These are phyloP conservation scores for Athalia cordata DNA, from an alignment of 2,888 invertebrate species.

Conservation along the genomic window DNA sequence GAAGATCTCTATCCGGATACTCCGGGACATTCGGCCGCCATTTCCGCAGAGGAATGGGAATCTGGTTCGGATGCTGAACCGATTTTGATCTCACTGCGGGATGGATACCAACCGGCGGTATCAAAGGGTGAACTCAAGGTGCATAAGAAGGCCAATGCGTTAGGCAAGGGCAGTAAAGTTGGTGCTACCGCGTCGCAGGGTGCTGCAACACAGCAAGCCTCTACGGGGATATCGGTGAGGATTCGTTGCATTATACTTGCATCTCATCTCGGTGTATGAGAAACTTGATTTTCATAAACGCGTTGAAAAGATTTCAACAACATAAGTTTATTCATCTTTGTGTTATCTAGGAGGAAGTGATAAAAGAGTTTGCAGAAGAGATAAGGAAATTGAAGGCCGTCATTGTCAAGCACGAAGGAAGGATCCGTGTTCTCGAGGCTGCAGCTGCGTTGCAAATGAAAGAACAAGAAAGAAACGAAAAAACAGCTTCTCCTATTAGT, in stretches of 20 bases:
- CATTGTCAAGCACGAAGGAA: slow-evolving; percentile 94
- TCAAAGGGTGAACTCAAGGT: slow-evolving; percentile 82
- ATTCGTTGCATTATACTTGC: background rate
- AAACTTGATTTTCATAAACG: background rate
- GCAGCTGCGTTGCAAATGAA: slow-evolving; percentile 74
- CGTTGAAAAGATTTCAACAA: background rate
- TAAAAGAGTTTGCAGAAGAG: slow-evolving; percentile 91
- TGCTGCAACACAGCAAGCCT: slow-evolving; percentile 48
- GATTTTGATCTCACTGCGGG: slow-evolving; percentile 92
- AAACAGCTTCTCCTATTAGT: slow-evolving; percentile 62
- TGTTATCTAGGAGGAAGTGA: slow-evolving; percentile 79
- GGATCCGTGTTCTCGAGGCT: slow-evolving; percentile 87
- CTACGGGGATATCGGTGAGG: slow-evolving; percentile 62
- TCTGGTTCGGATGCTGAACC: slow-evolving; percentile 93
- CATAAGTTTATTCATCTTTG: background rate
- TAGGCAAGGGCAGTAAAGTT: slow-evolving; percentile 79
- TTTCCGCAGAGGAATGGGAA: slow-evolving; percentile 95
- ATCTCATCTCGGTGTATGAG: background rate
- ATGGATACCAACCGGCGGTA: slow-evolving; percentile 80
- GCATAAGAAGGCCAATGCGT: slow-evolving; percentile 86
- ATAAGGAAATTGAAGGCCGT: slow-evolving; percentile 95
- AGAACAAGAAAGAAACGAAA: slow-evolving; percentile 70
- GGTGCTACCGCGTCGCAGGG: slow-evolving; percentile 53
- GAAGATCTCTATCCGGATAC: slow-evolving; percentile 98
- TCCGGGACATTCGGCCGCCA: slow-evolving; percentile 90